These are phyloP conservation scores for Peromyscus attwateri DNA, from an alignment of 2,797 vertebrate species.

Conservation along the genomic window DNA sequence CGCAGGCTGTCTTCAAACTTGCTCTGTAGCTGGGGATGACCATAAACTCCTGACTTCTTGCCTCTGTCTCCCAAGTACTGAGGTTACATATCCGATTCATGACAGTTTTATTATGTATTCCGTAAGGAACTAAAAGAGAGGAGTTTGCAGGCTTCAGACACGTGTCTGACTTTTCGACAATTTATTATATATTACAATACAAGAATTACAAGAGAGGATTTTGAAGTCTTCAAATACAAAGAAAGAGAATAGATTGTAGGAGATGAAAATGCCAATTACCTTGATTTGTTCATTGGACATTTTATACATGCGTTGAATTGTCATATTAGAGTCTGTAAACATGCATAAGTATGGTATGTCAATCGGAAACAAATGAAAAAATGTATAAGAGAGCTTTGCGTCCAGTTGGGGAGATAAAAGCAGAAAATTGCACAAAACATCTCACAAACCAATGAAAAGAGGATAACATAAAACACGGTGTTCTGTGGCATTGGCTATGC, in stretches of 20 bases:
- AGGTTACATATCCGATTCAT: background rate
- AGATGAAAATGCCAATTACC: background rate
- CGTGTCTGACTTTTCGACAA: background rate
- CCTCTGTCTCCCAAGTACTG: background rate
- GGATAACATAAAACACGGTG: background rate
- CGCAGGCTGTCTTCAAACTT: background rate
- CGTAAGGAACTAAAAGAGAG: background rate
- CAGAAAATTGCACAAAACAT: background rate
- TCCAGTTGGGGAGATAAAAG: background rate
- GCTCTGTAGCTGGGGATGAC: background rate
- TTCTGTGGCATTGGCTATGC: background rate
- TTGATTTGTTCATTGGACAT: background rate
- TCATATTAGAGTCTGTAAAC: background rate
- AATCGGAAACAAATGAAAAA: background rate
- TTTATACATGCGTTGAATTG: background rate
- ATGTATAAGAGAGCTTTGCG: background rate
- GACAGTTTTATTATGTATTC: background rate
- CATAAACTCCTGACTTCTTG: background rate
- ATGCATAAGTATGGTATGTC: background rate
- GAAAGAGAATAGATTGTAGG: background rate
- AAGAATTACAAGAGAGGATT: background rate
- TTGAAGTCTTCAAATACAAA: background rate
- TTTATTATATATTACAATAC: background rate
- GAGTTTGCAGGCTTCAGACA: background rate
- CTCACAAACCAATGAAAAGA: background rate